A percentile compares a stretch with the other conserved stretches of the same genome.
phyloP scores from a whole-genome alignment of 2,113 vertebrate genomes.

The Cercopithecus mona region DNA sequence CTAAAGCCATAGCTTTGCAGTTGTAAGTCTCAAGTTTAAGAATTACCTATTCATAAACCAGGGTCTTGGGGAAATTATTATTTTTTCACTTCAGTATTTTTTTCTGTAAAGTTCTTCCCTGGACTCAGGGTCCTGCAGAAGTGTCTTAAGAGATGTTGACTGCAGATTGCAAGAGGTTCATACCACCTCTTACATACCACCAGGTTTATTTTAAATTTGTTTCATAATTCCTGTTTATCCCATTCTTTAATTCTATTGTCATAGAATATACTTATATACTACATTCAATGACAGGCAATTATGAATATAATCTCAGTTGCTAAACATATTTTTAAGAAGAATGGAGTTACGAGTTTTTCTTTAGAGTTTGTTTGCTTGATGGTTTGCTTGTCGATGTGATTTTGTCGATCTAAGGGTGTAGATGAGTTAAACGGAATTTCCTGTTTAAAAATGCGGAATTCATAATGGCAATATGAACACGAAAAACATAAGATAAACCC shows the following conservation, averaged over 20 bases:
- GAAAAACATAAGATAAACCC: background rate
- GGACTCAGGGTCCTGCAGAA: background rate
- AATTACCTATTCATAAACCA: background rate
- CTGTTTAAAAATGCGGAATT: background rate
- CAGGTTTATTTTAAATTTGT: background rate
- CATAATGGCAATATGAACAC: background rate
- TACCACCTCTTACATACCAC: no score
- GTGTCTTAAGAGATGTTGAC: background rate
- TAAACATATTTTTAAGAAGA: background rate
- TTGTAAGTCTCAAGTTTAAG: background rate
- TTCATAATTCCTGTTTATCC: background rate
- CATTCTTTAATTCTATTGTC: background rate
- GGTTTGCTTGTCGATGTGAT: background rate
- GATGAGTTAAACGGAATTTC: background rate
- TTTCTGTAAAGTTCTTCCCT: background rate
- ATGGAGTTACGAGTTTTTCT: background rate
- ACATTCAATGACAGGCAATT: background rate
- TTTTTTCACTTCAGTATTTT: background rate
- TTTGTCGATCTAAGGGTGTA: background rate
- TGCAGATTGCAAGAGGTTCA: rapidly evolving
- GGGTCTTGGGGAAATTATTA: background rate
- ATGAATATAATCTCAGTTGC: background rate
- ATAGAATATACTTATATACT: background rate
- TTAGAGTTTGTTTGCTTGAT: background rate
- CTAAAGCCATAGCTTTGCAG: background rate